Percentiles rank a stretch among this genome's conserved stretches.
These are phyloP conservation scores for Onthophagus taurus DNA, from an alignment of 1,140 invertebrate species.

Conservation along the genomic window DNA sequence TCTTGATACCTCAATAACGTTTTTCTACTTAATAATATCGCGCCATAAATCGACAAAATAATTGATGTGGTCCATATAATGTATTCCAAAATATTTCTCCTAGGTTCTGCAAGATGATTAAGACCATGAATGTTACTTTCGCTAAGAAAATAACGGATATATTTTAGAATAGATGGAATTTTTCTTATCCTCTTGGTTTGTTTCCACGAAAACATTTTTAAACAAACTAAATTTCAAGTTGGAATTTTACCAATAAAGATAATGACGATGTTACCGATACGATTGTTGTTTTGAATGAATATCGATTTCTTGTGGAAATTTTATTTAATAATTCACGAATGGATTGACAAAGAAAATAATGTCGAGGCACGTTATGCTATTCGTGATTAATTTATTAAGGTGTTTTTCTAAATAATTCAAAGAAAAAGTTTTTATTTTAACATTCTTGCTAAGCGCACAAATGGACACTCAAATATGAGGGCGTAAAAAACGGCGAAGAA, in stretches of 20 bases:
- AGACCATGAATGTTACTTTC: constrained; percentile 21
- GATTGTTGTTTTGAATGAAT: too few relatives aligned
- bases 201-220: too few relatives aligned
- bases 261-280: too few relatives aligned
- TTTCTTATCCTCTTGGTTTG: not conserved
- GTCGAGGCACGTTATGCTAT: too few relatives aligned
- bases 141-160: constrained; percentile 16
- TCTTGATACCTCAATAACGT: constrained; percentile 56
- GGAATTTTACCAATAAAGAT: too few relatives aligned
- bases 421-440: too few relatives aligned
- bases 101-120: constrained; percentile 16
- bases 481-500: constrained; percentile 6
- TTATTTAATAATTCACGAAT: too few relatives aligned
- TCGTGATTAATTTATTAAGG: too few relatives aligned
- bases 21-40: constrained; percentile 43
- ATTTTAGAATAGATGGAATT: not conserved
- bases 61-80: constrained; percentile 42
- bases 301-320: too few relatives aligned
- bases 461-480: constrained; percentile 4
- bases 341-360: too few relatives aligned
- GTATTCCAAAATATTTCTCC: constrained; percentile 23
- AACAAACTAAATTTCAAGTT: too few relatives aligned
- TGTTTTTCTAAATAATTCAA: too few relatives aligned
- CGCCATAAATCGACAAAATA: constrained; percentile 37
- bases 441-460: not conserved